Percentiles rank a stretch among this genome's conserved stretches.
phyloP scores from a whole-genome alignment of 1,140 invertebrate genomes.

The Carposina sasakii region DNA sequence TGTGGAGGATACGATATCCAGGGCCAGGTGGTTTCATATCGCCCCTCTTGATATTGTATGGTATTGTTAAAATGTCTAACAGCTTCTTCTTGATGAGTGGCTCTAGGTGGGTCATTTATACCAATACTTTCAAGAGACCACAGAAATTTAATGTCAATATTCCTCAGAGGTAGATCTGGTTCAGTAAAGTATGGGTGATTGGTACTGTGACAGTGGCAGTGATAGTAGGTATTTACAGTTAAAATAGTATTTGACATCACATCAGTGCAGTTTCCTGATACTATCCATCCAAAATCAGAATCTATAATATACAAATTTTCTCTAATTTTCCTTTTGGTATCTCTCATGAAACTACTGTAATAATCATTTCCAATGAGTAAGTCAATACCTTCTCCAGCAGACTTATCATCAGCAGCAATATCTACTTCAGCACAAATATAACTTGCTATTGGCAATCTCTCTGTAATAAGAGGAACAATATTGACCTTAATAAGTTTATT shows the following conservation, averaged over 20 bases:
- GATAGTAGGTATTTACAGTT: constrained; percentile 1
- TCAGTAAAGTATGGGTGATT: neutral
- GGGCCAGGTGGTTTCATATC: constrained; percentile 12
- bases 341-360: neutral
- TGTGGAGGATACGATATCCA: constrained; percentile 12
- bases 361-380: constrained; percentile 10
- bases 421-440: neutral
- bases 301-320: constrained; percentile 1
- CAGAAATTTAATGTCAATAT: constrained; percentile 7
- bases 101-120: constrained; percentile 7
- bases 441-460: neutral
- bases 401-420: constrained; percentile 6
- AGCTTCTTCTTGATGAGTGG: constrained; percentile 14
- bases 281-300: constrained; percentile 8
- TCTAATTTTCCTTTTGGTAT: neutral
- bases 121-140: constrained; percentile 13
- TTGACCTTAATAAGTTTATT: neutral
- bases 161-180: constrained; percentile 9
- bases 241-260: neutral
- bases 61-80: constrained; percentile 8
- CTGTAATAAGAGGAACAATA: constrained; percentile 2
- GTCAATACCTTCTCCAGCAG: constrained; percentile 1
- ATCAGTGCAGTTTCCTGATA: neutral
- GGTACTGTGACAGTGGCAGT: constrained; percentile 8
- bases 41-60: neutral